These are phyloP conservation scores for Seriola dumerili DNA, from an alignment of 2,113 vertebrate species.

Conservation along the genomic window DNA sequence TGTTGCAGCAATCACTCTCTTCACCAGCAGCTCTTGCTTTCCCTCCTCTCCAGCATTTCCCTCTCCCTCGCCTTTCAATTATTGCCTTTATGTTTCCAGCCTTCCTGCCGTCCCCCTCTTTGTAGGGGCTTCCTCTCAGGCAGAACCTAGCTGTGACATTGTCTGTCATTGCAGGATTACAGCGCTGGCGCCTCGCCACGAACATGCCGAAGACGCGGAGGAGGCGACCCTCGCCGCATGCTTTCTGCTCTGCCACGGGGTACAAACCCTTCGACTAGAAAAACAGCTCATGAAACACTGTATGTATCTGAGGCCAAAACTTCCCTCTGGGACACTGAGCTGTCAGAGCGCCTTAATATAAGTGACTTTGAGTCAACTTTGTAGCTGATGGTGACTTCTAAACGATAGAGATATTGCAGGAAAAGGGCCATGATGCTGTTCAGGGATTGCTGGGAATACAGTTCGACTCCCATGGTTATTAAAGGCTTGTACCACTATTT, in stretches of 20 bases:
- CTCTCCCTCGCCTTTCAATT: conserved; percentile 60
- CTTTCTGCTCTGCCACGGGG: conserved; percentile 48
- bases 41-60: conserved; percentile 43
- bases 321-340: conserved; percentile 42
- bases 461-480: conserved; percentile 8
- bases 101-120: conserved; percentile 50
- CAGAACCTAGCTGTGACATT: conserved; percentile 73
- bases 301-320: conserved; percentile 32
- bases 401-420: conserved; percentile 14
- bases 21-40: conserved; percentile 9
- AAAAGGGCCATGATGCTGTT: neutral
- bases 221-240: conserved; percentile 54
- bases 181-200: conserved; percentile 57
- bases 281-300: conserved; percentile 40
- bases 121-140: conserved; percentile 67
- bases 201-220: conserved; percentile 51
- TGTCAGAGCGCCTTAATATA: conserved; percentile 41
- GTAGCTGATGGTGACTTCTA: conserved; percentile 43
- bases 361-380: conserved; percentile 65
- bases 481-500: neutral
- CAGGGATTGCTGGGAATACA: conserved; percentile 1
- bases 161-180: conserved; percentile 74
- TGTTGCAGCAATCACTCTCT: conserved; percentile 42
- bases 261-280: conserved; percentile 33
- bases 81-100: conserved; percentile 52